Conservation (phyloP, 2,797 vertebrate species). For the Adrianichthys oophorus region DNA sequence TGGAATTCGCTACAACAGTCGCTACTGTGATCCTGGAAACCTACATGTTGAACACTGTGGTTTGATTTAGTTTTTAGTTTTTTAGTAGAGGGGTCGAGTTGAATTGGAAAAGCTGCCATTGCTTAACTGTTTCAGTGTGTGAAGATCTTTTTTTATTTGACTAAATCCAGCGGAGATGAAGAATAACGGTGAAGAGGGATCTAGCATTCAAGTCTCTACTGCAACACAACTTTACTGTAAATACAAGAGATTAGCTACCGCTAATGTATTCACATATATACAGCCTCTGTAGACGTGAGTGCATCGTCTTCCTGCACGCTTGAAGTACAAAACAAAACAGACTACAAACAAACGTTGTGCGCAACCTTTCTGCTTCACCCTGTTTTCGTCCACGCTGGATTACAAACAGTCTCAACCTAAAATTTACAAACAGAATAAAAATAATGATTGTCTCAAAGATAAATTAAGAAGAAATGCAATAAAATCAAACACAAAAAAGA, state of each 20-base stretch:
- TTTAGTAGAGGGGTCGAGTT: conserved; percentile 8
- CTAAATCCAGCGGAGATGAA: conserved; percentile 46
- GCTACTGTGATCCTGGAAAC: conserved; percentile 64
- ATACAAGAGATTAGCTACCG: conserved; percentile 52
- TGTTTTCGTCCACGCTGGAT: conserved; percentile 27
- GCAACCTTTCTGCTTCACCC: conserved; percentile 38
- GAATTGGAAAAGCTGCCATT: conserved; percentile 44
- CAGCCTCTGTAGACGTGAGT: conserved; percentile 47
- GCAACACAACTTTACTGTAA: conserved; percentile 61
- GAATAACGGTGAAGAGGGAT: conserved; percentile 47
- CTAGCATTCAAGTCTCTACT: conserved; percentile 65
- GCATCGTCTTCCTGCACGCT: conserved; percentile 46
- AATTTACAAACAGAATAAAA: conserved; percentile 48
- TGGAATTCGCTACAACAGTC: conserved; percentile 72
- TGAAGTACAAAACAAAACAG: conserved; percentile 56
- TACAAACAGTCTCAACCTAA: conserved; percentile 32
- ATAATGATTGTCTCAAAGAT: conserved; percentile 56
- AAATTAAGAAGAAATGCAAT: conserved; percentile 37
- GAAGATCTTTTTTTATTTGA: too few relatives aligned
- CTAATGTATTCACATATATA: conserved; percentile 74
- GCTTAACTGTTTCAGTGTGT: neutral
- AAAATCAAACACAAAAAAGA: conserved; percentile 39
- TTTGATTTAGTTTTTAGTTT: neutral
- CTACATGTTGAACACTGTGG: conserved; percentile 47
- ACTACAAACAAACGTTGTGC: conserved; percentile 54